These are phyloP conservation scores for Pseudocheirus occidentalis DNA, from an alignment of 2,797 vertebrate genomes.

Conservation along the genomic window DNA sequence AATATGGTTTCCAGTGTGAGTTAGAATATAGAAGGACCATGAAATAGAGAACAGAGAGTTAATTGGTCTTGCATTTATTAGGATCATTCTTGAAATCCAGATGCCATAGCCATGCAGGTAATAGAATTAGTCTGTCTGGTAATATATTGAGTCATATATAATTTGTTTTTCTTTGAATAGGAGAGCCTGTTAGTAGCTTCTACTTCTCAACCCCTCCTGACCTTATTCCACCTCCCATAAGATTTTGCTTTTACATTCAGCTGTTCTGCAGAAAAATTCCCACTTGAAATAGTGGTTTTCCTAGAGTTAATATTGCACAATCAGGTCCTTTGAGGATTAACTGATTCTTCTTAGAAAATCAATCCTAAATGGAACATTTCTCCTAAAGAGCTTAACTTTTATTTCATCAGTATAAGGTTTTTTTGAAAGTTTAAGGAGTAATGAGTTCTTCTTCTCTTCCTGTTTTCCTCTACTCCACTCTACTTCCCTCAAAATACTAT, in stretches of 20 bases:
- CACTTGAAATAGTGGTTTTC: slow-evolving; percentile 13
- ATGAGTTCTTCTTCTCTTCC: background rate
- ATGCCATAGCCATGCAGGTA: background rate
- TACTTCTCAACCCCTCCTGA: background rate
- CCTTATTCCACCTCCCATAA: background rate
- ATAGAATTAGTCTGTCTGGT: background rate
- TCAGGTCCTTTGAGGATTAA: slow-evolving; percentile 12
- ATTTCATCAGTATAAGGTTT: background rate
- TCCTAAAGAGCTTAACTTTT: background rate
- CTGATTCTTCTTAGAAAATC: slow-evolving; percentile 23
- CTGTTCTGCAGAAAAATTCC: background rate
- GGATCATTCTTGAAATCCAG: slow-evolving; percentile 14
- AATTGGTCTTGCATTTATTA: background rate
- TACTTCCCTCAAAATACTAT: background rate
- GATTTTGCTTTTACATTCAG: background rate
- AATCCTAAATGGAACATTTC: background rate
- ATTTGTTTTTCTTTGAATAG: background rate
- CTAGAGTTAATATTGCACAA: background rate
- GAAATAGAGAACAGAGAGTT: background rate
- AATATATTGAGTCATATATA: background rate
- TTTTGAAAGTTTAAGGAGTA: slow-evolving; percentile 9
- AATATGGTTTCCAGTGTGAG: background rate
- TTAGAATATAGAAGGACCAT: background rate
- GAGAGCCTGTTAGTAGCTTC: background rate
- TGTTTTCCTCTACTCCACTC: background rate